Conservation (phyloP, 2,113 vertebrate genomes). For the Condylura cristata region DNA sequence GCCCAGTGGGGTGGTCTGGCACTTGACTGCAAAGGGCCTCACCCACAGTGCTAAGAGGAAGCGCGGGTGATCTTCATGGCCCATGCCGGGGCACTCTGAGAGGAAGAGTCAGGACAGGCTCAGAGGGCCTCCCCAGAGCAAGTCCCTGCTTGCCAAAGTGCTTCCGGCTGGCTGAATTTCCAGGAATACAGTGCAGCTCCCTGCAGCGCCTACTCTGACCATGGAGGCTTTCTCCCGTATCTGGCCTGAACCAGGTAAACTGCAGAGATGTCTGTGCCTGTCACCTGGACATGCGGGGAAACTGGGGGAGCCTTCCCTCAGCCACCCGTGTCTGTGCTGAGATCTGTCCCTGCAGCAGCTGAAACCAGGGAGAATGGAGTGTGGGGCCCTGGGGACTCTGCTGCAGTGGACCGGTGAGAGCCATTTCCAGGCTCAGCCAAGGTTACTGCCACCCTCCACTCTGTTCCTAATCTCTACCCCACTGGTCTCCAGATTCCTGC, state of each 20-base stretch:
- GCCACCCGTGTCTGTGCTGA: not conserved
- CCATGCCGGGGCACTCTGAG: not conserved
- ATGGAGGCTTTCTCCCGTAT: not conserved
- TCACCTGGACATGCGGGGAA: not conserved
- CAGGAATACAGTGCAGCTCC: not conserved
- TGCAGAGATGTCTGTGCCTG: not conserved
- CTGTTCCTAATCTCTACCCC: not conserved
- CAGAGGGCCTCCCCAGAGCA: not conserved
- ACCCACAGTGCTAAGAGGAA: not conserved
- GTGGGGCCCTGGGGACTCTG: no score
- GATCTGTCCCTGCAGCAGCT: not conserved
- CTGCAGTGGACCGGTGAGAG: not conserved
- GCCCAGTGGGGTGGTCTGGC: not conserved
- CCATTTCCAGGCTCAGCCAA: not conserved
- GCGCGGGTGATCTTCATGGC: not conserved
- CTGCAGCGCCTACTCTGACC: not conserved
- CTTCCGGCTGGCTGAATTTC: not conserved
- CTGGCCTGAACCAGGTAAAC: not conserved
- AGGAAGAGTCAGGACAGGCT: not conserved
- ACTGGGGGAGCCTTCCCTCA: not conserved
- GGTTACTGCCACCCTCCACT: not conserved
- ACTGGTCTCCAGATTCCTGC: not conserved
- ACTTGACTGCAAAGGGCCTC: not conserved
- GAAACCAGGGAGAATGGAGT: not conserved
- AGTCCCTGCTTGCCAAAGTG: not conserved